phyloP scores from a whole-genome alignment of 2,888 invertebrate genomes.

The Tetrapedia diversipes region DNA sequence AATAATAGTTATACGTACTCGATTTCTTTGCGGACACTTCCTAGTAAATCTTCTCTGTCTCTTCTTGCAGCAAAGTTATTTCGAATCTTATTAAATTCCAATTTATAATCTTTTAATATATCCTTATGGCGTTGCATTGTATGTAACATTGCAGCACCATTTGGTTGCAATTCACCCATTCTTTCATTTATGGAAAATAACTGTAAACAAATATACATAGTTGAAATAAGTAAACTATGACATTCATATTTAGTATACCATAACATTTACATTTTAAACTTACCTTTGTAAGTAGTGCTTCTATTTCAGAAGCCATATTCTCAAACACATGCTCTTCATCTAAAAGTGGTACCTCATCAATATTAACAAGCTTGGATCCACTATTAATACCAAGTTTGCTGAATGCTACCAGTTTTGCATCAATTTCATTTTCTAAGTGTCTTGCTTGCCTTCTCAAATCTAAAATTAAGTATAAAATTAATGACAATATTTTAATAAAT shows the following conservation, averaged over 20 bases:
- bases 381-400: slow-evolving; percentile 93
- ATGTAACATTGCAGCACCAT: slow-evolving; percentile 94
- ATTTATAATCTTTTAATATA: slow-evolving; percentile 95
- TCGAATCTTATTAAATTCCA: slow-evolving; percentile 95
- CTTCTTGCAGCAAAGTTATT: slow-evolving; percentile 90
- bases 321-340: slow-evolving; percentile 96
- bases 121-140: slow-evolving; percentile 97
- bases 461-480: slow-evolving; percentile 76
- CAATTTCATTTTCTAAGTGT: slow-evolving; percentile 97
- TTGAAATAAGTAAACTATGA: neutral
- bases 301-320: slow-evolving; percentile 95
- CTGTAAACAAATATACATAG: slow-evolving; percentile 81
- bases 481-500: neutral
- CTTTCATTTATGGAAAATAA: slow-evolving; percentile 91
- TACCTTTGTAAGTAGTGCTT: slow-evolving; percentile 92
- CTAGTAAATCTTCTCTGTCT: slow-evolving; percentile 94
- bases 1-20: slow-evolving; percentile 81
- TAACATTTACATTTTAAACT: slow-evolving; percentile 7
- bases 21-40: slow-evolving; percentile 85
- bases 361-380: slow-evolving; percentile 71
- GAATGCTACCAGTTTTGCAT: slow-evolving; percentile 96
- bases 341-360: slow-evolving; percentile 92
- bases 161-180: slow-evolving; percentile 92
- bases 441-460: slow-evolving; percentile 96
- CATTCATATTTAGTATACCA: neutral